These are phyloP conservation scores for Oopsacas minuta DNA, from an alignment of 37 sponge, comb jelly and placozoan species.

Conservation along the genomic window DNA sequence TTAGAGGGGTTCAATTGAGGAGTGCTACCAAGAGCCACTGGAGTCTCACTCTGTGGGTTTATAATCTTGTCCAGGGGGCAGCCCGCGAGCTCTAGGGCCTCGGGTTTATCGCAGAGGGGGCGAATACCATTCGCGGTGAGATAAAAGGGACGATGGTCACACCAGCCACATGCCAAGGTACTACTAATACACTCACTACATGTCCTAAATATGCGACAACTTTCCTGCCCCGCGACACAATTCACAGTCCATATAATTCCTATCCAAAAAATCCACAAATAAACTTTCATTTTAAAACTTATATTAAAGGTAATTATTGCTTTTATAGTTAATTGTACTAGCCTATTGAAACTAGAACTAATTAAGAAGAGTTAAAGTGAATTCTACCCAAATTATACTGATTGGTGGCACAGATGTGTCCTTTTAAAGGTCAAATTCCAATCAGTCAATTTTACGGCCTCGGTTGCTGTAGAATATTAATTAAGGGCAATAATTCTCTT, in stretches of 20 bases:
- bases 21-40: background rate
- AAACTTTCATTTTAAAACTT: too few species aligned
- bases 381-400: too few species aligned
- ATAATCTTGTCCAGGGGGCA: slow-evolving; percentile 20
- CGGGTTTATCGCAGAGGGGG: slow-evolving; percentile 27
- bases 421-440: too few species aligned
- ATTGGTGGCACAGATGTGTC: too few species aligned
- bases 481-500: too few species aligned
- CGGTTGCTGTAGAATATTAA: too few species aligned
- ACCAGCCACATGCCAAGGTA: slow-evolving; percentile 49
- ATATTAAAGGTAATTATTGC: too few species aligned
- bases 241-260: too few species aligned
- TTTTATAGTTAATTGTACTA: too few species aligned
- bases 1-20: slow-evolving; percentile 1
- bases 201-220: slow-evolving; percentile 6
- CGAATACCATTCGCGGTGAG: background rate
- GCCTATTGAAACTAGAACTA: background rate
- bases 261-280: too few species aligned
- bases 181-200: slow-evolving; percentile 41
- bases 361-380: background rate
- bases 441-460: too few species aligned
- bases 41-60: slow-evolving; percentile 20
- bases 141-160: slow-evolving; percentile 29
- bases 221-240: background rate
- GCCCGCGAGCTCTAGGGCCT: slow-evolving; percentile 18